Conservation (phyloP, 2,797 vertebrate species). For the Cuculus canorus region DNA sequence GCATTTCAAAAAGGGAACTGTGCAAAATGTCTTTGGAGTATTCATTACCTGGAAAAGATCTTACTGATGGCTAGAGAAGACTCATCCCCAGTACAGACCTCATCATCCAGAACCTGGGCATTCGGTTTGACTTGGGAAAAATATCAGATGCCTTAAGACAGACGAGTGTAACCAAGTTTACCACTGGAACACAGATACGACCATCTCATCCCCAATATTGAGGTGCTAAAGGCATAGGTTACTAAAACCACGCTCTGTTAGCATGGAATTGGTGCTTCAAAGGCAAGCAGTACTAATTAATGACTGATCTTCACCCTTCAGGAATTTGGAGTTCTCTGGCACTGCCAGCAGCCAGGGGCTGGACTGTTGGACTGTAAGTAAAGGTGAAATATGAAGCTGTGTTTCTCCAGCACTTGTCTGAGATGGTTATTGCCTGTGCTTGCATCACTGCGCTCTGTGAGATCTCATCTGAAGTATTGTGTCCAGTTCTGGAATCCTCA, state of each 20-base stretch:
- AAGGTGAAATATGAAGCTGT: background rate
- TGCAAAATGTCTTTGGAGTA: background rate
- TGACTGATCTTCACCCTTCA: background rate
- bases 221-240: background rate
- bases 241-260: accelerated
- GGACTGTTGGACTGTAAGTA: background rate
- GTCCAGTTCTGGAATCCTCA: no score
- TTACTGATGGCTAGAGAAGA: background rate
- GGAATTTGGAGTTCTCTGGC: no score
- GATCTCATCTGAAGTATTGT: no score
- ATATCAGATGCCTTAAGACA: accelerated
- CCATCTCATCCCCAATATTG: accelerated
- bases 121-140: background rate
- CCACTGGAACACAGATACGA: accelerated
- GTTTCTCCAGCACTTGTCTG: background rate
- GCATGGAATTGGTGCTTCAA: accelerated
- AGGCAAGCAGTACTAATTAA: background rate
- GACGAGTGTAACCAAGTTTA: accelerated
- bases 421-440: background rate
- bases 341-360: background rate
- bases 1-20: background rate
- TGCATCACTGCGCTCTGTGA: background rate
- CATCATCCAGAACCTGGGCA: background rate
- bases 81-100: no score
- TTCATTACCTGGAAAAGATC: background rate